phyloP scores from a whole-genome alignment of 2,888 invertebrate species.

The Cremastobaeus sp. region DNA sequence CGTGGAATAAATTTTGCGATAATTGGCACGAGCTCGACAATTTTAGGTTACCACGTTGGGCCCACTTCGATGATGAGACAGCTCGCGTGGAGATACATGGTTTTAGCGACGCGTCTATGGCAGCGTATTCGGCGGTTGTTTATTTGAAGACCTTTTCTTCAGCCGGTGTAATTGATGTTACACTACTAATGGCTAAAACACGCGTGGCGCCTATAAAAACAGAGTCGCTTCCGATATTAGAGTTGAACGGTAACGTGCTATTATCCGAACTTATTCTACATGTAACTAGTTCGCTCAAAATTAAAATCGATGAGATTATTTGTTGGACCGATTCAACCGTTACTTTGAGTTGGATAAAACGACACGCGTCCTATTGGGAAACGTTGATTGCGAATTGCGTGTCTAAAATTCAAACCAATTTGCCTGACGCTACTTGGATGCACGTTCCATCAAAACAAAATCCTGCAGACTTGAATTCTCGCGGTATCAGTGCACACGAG shows the following conservation, averaged over 20 bases:
- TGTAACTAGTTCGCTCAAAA: background rate
- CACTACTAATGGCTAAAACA: background rate
- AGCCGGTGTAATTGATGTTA: background rate
- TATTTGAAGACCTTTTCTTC: background rate
- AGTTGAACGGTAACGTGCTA: background rate
- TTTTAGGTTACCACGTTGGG: too few relatives aligned
- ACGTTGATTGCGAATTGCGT: background rate
- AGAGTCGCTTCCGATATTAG: background rate
- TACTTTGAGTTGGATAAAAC: background rate
- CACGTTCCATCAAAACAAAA: too few relatives aligned
- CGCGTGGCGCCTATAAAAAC: background rate
- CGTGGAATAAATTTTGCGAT: too few relatives aligned
- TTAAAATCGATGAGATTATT: background rate
- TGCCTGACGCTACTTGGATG: background rate
- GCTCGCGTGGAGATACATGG: too few relatives aligned
- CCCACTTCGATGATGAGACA: too few relatives aligned
- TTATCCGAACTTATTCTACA: background rate
- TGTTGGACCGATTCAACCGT: background rate
- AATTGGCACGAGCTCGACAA: too few relatives aligned
- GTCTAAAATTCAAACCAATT: background rate
- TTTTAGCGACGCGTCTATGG: too few relatives aligned
- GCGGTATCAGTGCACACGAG: too few relatives aligned
- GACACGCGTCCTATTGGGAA: background rate
- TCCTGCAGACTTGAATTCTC: too few relatives aligned
- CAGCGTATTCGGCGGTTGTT: background rate